Percentiles rank a stretch among this genome's conserved stretches.
Evolutionary conservation across 2,113 vertebrate genomes (phyloP).

Genomic region (Myiopsitta monachus): DNA sequence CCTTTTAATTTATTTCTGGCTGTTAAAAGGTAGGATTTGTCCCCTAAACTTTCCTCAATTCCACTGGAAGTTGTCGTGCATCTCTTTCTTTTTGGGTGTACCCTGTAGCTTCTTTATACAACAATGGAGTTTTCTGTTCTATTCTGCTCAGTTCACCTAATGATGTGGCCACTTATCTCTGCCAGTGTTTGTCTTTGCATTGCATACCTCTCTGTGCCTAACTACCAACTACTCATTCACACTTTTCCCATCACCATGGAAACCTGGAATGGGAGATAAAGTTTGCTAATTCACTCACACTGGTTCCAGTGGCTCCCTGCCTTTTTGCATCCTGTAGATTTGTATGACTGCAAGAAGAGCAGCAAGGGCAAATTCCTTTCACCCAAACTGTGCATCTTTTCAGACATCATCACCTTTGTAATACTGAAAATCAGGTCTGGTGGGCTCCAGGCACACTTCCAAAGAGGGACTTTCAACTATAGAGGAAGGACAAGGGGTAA

Average conservation of each 20-base stretch:
- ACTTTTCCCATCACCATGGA: constrained; percentile 18
- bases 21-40: neutral
- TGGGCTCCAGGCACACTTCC: neutral
- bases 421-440: fast-evolving
- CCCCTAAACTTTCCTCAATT: neutral
- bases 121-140: neutral
- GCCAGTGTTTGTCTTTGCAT: neutral
- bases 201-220: neutral
- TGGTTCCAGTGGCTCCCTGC: neutral
- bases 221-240: neutral
- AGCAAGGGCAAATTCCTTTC: neutral
- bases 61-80: fast-evolving
- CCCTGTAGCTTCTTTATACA: fast-evolving
- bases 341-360: fast-evolving
- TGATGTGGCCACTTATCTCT: neutral
- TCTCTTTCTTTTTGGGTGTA: fast-evolving
- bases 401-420: fast-evolving
- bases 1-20: neutral
- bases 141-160: fast-evolving
- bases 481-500: neutral
- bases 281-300: neutral
- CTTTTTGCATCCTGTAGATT: neutral
- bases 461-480: neutral
- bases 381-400: fast-evolving
- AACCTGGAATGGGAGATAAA: neutral